Evolutionary conservation across 2,888 invertebrate genomes (phyloP), one percentile per base, ranked within the genome.

Genomic region (Zygaena filipendulae): DNA sequence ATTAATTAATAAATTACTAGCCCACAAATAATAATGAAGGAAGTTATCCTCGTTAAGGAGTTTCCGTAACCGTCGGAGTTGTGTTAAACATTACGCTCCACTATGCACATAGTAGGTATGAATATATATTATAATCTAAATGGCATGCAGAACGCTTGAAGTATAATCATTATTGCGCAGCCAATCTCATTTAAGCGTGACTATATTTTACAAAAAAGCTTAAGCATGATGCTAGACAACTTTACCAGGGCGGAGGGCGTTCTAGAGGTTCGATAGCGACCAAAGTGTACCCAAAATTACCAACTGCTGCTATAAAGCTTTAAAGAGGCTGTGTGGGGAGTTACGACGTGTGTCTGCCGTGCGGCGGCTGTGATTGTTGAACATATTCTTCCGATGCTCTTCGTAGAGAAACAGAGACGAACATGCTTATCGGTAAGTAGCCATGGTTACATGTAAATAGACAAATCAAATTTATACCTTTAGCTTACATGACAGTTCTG

Each of bases 131-230:
- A 72, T n/a, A n/a, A n/a, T 79, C 79, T 79, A 79, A 79, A 72
- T 75, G 75, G 75, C 77, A 79, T 79, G 77, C 77, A 79, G 79
- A 79, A 79, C 75, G 77, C 75, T 77, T 79, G 79, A 75, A 77
- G 74, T 79, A 74, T 69, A 75, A 77, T 79, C 77, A 79, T 75
- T 75, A 79, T 80, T 77, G 79, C 74, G 77, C 77, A 77, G 79
- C 77, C 79, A 77, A 77, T 75, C 79, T 77, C 68, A 68, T 74
- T 70, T 68, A 80, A 80, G 79, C 77, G 77, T 77, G 79, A 75
- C 79, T 79, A 79, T 79, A 75, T 68, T 77, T 71, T 79, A 79
- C 77, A 79, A 75, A 75, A 71, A 79, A 77, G 75, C 75, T 79
- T 49, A 77, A 79, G 79, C 79, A 79, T 77, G 79, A 79, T 77